Evolutionary conservation across 2,113 vertebrate species (phyloP), one percentile per base, ranked within the genome.

Genomic region (Melierax canorus): DNA sequence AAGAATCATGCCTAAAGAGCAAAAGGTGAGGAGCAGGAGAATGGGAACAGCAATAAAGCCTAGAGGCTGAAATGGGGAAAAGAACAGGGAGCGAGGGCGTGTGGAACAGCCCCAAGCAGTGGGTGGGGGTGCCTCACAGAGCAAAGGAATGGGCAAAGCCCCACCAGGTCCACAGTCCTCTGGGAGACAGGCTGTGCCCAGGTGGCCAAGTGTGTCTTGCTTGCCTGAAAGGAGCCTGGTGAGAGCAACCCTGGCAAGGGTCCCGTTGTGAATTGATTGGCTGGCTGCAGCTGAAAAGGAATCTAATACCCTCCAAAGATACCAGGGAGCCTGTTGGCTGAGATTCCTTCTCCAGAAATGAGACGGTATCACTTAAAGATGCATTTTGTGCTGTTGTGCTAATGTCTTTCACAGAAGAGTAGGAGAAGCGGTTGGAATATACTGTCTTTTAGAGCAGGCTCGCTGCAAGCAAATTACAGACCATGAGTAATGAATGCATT

Each of bases 401-500:
- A 29, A 51, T 45, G 27, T 36, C 41, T 93, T 88, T 92, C 38
- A 4, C n/a, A 53, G 55, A 76, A 83, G 71, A 88, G 56, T 12
- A 67, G 51, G 39, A 89, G 63, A 83, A 94, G 83, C 18, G 3
- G 10, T 24, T 85, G 63, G 43, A 92, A 91, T 48, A 91, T 48
- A 36, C 1, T 71, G 30, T 23, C 22, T 95, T 88, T 81, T 82
- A 21, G 76, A 89, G 36, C 30, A 79, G 58, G 30, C 36, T 91
- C 1, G 2, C 53, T 60, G 80, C 72, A 84, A 89, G 75, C 30
- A 82, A 94, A 94, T 91, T 86, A 89, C 22, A 74, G 22, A 68
- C 56, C 56, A 5, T 56, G 69, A 78, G 76, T 67, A 93, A 92
- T 71, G 79, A 96, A 60, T 79, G 62, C 55, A 82, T 96, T 97